Base-by-base conservation (phyloP, 2,113 vertebrate genomes). In the Rhizomys pruinosus region DNA sequence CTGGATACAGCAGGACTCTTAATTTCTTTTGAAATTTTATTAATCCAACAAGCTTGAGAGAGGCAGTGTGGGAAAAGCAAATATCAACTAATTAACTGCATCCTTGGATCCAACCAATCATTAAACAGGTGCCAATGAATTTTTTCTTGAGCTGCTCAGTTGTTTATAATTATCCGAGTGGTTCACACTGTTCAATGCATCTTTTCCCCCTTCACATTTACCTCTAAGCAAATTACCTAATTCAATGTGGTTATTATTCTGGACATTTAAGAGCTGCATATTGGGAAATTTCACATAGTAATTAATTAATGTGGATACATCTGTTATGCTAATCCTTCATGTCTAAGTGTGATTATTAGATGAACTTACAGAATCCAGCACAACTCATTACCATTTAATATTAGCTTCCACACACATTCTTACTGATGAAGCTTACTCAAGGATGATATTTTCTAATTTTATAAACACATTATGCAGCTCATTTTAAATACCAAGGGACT, bases 181-280 rank as follows among this genome's bases (percentile, higher is more conserved):
- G 55, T 80, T 87, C 37, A 42, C 25, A 25, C 52, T 66, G 23
- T 29, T 89, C 9, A 52, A 32, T 5, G 29, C 34, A 29, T 76
- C 63, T 39, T 94, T 80, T 64, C 39, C 76, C 42, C 39, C 17
- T 55, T 81, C n/a, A 52, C 25, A 55, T 82, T 81, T 78, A 89
- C 73, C 84, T 95, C 44, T 88, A 68, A 92, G 87, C 80, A 94
- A 82, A 91, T 89, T 66, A 79, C 52, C 29, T 85, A 77, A 89
- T 81, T 94, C 44, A 81, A 57, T 84, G 29, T n/a, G 27, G 63
- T 89, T 93, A 87, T 91, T 87, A 72, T 73, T 84, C 63, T 66
- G 85, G 63, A 86, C 82, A 84, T 81, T 81, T 42, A 86, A 74
- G 69, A 84, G 61, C 78, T 39, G 34, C 39, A 19, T 74, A 79